phyloP scores from a whole-genome alignment of 2,113 vertebrate genomes.

The Gobiocypris rarus region DNA sequence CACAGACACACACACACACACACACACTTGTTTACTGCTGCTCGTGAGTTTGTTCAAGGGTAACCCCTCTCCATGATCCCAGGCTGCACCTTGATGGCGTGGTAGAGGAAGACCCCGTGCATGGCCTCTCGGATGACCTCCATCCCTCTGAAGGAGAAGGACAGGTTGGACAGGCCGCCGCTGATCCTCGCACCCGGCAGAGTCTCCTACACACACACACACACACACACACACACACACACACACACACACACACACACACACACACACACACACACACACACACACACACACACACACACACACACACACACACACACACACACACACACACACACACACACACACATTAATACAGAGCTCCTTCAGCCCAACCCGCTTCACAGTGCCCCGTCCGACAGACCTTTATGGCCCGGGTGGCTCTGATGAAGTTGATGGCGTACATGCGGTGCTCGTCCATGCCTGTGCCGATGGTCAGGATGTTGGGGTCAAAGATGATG shows the following conservation, averaged over 20 bases:
- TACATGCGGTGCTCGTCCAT: constrained; percentile 96
- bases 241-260: constrained; percentile 37
- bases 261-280: constrained; percentile 34
- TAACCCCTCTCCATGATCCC: too few relatives aligned
- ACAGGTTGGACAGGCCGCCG: constrained; percentile 96
- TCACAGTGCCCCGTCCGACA: not conserved
- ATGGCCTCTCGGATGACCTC: constrained; percentile 95
- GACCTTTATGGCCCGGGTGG: constrained; percentile 88
- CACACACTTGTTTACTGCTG: not conserved
- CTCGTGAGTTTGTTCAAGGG: too few relatives aligned
- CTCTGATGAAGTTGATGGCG: constrained; percentile 88
- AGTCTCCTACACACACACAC: constrained; percentile 76
- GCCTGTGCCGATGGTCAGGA: constrained; percentile 96
- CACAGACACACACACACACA: not conserved
- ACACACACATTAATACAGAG: not conserved
- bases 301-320: constrained; percentile 41
- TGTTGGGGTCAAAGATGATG: constrained; percentile 98
- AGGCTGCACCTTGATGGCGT: constrained; percentile 81
- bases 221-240: constrained; percentile 35
- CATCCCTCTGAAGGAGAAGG: constrained; percentile 98
- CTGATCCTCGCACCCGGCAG: constrained; percentile 89
- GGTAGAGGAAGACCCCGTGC: constrained; percentile 94
- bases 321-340: too few relatives aligned
- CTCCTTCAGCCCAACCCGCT: not conserved
- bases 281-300: constrained; percentile 36